Conservation (phyloP, 2,888 invertebrate genomes). For the Lordiphosa andalusiaca region DNA sequence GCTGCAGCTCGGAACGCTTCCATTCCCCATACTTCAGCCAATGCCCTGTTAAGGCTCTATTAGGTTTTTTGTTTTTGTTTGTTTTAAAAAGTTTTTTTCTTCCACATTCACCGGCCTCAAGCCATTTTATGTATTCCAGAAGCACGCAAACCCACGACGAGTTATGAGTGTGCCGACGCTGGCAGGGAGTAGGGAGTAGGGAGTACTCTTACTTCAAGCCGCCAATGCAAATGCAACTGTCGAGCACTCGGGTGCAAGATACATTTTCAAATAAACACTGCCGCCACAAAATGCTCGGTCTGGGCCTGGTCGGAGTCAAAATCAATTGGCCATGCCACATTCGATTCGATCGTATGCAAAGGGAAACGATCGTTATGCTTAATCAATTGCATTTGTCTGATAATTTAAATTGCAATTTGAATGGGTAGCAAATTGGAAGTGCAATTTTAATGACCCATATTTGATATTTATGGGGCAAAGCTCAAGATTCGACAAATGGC, state of each 20-base stretch:
- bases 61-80: slow-evolving; percentile 29
- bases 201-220: slow-evolving; percentile 13
- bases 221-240: slow-evolving; percentile 7
- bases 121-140: slow-evolving; percentile 52
- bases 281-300: not conserved
- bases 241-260: slow-evolving; percentile 41
- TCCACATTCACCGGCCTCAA: slow-evolving; percentile 32
- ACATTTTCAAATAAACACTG: slow-evolving; percentile 59
- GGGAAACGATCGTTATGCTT: slow-evolving; percentile 5
- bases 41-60: slow-evolving; percentile 6
- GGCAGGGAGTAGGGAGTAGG: slow-evolving; percentile 1
- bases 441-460: slow-evolving; percentile 8
- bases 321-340: slow-evolving; percentile 36
- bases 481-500: too few species aligned
- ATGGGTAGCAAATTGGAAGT: slow-evolving; percentile 6
- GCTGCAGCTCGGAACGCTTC: slow-evolving; percentile 8
- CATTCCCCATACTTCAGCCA: slow-evolving; percentile 7
- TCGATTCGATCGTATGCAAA: slow-evolving; percentile 19
- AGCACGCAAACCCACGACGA: slow-evolving; percentile 11
- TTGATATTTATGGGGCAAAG: too few species aligned
- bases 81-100: slow-evolving; percentile 37
- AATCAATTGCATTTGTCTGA: not conserved
- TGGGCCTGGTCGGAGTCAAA: slow-evolving; percentile 6
- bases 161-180: not conserved
- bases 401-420: slow-evolving; percentile 37